These are phyloP conservation scores for Delphinus delphis DNA, from an alignment of 2,113 vertebrate genomes.

Conservation along the genomic window DNA sequence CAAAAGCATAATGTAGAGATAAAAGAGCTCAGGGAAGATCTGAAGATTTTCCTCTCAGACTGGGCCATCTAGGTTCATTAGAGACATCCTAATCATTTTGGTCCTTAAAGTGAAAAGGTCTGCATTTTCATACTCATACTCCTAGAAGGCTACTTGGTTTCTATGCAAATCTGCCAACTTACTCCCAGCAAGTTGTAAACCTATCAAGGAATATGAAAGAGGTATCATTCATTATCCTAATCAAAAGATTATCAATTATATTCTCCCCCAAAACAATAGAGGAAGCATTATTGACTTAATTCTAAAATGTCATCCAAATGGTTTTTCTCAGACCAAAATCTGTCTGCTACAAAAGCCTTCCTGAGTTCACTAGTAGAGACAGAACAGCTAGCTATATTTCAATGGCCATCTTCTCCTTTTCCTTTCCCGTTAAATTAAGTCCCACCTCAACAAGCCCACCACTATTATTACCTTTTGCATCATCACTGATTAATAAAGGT, in stretches of 20 bases:
- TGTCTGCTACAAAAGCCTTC: not conserved
- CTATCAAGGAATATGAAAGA: not conserved
- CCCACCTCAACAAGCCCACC: not conserved
- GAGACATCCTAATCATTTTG: not conserved
- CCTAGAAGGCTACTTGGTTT: not conserved
- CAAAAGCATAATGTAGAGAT: not conserved
- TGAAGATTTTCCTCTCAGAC: not conserved
- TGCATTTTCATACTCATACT: not conserved
- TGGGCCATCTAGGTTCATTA: not conserved
- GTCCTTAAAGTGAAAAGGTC: not conserved
- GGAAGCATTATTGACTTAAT: not conserved
- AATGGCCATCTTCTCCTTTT: not conserved
- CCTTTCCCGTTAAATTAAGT: not conserved
- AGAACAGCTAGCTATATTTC: not conserved
- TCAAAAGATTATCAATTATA: not conserved
- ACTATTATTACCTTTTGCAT: not conserved
- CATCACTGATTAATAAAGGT: not conserved
- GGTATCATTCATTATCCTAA: not conserved
- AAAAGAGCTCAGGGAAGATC: not conserved
- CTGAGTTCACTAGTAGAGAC: not conserved
- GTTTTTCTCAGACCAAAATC: not conserved
- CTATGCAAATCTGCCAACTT: not conserved
- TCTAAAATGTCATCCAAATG: not conserved
- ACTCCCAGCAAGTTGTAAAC: not conserved
- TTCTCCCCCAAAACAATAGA: not conserved